A percentile compares a stretch with the other conserved stretches of the same genome.
Evolutionary conservation across 2,113 vertebrate genomes (phyloP).

Genomic region (Mustela lutreola): DNA sequence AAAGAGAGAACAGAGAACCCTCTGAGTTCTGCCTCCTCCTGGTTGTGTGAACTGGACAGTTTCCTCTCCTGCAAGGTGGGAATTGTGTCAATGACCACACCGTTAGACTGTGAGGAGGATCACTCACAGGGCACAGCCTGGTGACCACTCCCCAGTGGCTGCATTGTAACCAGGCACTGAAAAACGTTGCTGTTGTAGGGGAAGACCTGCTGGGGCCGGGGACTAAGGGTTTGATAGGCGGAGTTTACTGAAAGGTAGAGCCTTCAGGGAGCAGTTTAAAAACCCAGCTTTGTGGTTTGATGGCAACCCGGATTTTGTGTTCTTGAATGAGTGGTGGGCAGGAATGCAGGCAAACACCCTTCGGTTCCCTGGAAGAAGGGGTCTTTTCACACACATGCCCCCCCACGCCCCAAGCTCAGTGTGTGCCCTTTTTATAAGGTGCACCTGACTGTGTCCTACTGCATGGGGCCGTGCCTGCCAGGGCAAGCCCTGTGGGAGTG

Average conservation of each 20-base stretch:
- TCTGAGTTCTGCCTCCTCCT: background rate
- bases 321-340: background rate
- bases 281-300: background rate
- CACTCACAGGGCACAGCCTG: background rate
- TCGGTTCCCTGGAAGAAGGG: background rate
- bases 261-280: background rate
- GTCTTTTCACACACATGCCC: background rate
- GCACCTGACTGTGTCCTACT: background rate
- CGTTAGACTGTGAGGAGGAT: background rate
- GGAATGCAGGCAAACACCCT: background rate
- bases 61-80: background rate
- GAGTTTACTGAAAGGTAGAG: background rate
- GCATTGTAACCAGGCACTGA: background rate
- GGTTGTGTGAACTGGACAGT: rapidly evolving
- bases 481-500: background rate
- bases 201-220: background rate
- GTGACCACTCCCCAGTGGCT: rapidly evolving
- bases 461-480: background rate
- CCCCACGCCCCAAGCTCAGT: background rate
- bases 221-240: background rate
- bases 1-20: background rate
- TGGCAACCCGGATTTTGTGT: background rate
- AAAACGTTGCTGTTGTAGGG: background rate
- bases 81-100: background rate
- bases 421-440: background rate